These are phyloP conservation scores for Pheosia gnoma DNA, from an alignment of 2,888 invertebrate genomes.

Conservation along the genomic window DNA sequence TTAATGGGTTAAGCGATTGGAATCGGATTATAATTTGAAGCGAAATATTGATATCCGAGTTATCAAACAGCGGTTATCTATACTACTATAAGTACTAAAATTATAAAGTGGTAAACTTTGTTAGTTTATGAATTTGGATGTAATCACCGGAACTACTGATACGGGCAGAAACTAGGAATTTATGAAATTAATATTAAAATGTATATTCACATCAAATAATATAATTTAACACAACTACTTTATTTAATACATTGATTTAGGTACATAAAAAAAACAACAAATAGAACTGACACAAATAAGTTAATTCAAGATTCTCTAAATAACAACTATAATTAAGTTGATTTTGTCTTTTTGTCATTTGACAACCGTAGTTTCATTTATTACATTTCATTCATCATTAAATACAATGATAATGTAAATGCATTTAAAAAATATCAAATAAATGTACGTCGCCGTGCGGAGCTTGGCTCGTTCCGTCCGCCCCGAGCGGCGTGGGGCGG, in stretches of 20 bases:
- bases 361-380: neutral
- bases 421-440: neutral
- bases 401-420: neutral
- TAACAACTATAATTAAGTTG: too few relatives aligned
- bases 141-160: too few relatives aligned
- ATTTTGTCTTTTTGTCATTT: too few relatives aligned
- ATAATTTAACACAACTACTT: too few relatives aligned
- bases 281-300: too few relatives aligned
- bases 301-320: too few relatives aligned
- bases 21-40: slow-evolving; percentile 22
- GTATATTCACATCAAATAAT: too few relatives aligned
- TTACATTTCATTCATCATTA: neutral
- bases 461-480: slow-evolving; percentile 25
- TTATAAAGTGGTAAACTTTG: neutral
- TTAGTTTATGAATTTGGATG: too few relatives aligned
- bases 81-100: neutral
- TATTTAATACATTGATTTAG: too few relatives aligned
- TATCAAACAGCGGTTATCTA: neutral
- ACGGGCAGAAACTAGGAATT: too few relatives aligned
- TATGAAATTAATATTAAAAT: too few relatives aligned
- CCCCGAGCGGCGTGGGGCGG: slow-evolving; percentile 29
- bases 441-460: neutral
- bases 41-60: neutral
- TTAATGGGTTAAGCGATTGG: slow-evolving; percentile 27
- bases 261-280: too few relatives aligned